A percentile compares a stretch with the other conserved stretches of the same genome.
phyloP scores from a whole-genome alignment of 2,113 vertebrate species.

The Manacus vitellinus region DNA sequence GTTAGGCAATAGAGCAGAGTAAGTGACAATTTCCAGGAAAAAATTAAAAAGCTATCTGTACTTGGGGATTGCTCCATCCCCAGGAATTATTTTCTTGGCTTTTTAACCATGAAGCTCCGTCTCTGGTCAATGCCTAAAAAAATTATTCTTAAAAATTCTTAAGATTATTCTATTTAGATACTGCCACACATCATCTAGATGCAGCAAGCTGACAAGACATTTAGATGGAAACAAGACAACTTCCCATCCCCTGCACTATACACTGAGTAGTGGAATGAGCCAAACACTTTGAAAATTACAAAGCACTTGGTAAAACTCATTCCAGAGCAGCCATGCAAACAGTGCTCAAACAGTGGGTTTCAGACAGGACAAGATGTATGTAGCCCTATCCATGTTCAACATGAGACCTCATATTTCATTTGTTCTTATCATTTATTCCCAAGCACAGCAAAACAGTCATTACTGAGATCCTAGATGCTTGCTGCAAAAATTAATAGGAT shows the following conservation, averaged over 20 bases:
- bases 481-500: neutral
- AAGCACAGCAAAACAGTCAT: neutral
- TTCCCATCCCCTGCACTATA: neutral
- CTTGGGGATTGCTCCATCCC: neutral
- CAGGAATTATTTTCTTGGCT: neutral
- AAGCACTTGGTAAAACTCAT: neutral
- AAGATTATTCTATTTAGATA: neutral
- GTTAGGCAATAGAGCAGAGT: neutral
- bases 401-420: fast-evolving
- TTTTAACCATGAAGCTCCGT: neutral
- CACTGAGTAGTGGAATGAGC: neutral
- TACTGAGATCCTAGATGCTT: neutral
- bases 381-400: neutral
- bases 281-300: neutral
- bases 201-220: neutral
- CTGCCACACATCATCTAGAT: neutral
- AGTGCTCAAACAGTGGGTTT: neutral
- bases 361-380: neutral
- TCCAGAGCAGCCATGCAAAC: neutral
- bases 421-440: neutral
- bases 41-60: neutral
- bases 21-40: neutral
- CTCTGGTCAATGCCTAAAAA: neutral
- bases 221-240: neutral
- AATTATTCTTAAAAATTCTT: neutral